Evolutionary conservation across 2,797 vertebrate species (phyloP).

Genomic region (Melanotaenia maccullochi): DNA sequence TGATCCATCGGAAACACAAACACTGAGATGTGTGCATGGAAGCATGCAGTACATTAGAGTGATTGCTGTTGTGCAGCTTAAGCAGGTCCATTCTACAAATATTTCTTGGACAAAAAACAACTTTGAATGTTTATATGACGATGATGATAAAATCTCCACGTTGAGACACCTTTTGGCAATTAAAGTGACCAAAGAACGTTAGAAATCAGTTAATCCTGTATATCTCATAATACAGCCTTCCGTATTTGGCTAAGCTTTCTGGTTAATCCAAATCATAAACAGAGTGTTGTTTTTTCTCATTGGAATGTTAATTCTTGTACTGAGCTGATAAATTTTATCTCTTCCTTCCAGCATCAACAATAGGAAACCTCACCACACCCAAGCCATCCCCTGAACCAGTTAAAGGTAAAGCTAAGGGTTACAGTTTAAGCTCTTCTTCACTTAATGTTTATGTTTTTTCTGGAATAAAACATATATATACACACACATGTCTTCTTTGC

Average conservation of each 20-base stretch:
- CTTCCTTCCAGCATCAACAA: conserved; percentile 1
- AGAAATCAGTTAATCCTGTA: too few relatives aligned
- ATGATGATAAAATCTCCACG: too few relatives aligned
- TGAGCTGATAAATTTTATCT: conserved; percentile 8
- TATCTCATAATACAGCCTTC: not conserved
- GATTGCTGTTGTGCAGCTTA: not conserved
- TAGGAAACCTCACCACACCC: not conserved
- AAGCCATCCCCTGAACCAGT: fast-evolving
- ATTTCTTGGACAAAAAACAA: not conserved
- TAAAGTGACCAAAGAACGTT: too few relatives aligned
- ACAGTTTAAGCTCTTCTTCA: not conserved
- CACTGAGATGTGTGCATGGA: not conserved
- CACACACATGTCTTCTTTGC: not conserved
- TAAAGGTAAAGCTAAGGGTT: conserved; percentile 37
- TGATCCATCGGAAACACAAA: too few relatives aligned
- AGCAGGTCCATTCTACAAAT: not conserved
- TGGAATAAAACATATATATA: not conserved
- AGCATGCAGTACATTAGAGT: not conserved
- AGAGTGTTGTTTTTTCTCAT: conserved; percentile 1
- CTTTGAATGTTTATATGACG: not conserved
- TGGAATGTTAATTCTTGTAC: conserved; percentile 2
- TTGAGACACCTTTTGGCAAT: too few relatives aligned
- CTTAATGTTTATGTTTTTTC: not conserved
- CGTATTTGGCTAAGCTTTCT: not conserved
- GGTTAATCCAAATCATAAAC: not conserved